Conservation (phyloP, 1,140 invertebrate genomes). For the Gryllus bimaculatus region DNA sequence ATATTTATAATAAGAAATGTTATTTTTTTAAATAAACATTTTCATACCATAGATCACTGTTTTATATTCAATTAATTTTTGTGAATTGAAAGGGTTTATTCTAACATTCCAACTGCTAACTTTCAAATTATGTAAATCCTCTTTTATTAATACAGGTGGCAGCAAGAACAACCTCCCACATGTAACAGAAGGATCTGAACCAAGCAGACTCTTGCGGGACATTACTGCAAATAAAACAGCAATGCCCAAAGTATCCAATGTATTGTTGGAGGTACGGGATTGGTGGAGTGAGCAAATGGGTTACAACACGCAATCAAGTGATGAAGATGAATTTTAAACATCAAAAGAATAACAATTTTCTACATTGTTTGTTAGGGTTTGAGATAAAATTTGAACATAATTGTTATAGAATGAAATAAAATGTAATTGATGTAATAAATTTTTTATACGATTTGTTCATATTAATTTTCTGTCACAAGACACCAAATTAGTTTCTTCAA, state of each 20-base stretch:
- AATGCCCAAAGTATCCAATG: conserved; percentile 42
- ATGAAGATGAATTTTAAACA: neutral
- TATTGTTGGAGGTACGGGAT: conserved; percentile 48
- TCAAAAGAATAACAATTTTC: neutral
- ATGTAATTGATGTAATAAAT: too few species aligned
- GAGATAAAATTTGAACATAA: too few species aligned
- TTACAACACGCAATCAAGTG: conserved; percentile 32
- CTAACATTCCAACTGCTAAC: too few species aligned
- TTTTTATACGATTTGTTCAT: too few species aligned
- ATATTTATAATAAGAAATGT: too few species aligned
- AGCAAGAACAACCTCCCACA: conserved; percentile 39
- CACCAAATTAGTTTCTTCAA: neutral
- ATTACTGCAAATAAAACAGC: conserved; percentile 31
- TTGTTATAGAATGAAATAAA: too few species aligned
- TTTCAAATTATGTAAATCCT: neutral
- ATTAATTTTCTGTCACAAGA: too few species aligned
- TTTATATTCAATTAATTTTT: too few species aligned
- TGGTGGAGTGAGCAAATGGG: conserved; percentile 57
- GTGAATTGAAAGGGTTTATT: too few species aligned
- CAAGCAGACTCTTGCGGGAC: conserved; percentile 33
- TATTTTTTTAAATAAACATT: too few species aligned
- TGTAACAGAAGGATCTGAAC: conserved; percentile 37
- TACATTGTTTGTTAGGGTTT: neutral
- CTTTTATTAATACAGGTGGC: conserved; percentile 18
- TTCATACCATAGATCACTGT: too few species aligned